Conservation (phyloP, 2,888 invertebrate species). For the Argyresthia albistria region DNA sequence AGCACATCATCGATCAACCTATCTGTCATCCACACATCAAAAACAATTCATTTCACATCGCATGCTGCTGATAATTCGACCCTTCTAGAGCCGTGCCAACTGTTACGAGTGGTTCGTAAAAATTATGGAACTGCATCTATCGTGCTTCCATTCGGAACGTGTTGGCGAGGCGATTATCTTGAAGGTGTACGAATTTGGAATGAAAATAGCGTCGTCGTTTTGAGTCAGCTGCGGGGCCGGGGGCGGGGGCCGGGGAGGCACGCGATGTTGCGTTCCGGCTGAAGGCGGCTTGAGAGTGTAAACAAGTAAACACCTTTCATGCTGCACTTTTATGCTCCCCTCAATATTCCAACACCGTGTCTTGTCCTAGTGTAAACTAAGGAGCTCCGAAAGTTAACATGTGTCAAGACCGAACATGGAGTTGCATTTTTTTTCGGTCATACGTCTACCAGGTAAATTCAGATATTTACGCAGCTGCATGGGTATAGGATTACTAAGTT, state of each 20-base stretch:
- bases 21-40: too few relatives aligned
- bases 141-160: background rate
- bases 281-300: slow-evolving; percentile 29
- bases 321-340: slow-evolving; percentile 11
- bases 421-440: too few relatives aligned
- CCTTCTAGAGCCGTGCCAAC: background rate
- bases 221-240: slow-evolving; percentile 6
- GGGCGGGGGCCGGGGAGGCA: too few relatives aligned
- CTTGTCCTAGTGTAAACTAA: slow-evolving; percentile 10
- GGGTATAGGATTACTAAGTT: too few relatives aligned
- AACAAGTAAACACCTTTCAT: slow-evolving; percentile 22
- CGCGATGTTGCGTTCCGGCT: slow-evolving; percentile 39
- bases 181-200: slow-evolving; percentile 32
- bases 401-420: too few relatives aligned
- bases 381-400: background rate
- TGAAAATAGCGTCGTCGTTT: slow-evolving; percentile 32
- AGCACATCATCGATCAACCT: background rate
- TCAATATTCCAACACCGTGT: slow-evolving; percentile 23
- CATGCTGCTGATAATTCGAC: background rate
- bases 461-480: too few relatives aligned
- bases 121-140: slow-evolving; percentile 1
- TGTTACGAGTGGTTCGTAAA: background rate
- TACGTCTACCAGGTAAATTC: too few relatives aligned
- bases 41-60: background rate
- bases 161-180: slow-evolving; percentile 8